phyloP scores from a whole-genome alignment of 2,113 vertebrate genomes.

The Saguinus midas region DNA sequence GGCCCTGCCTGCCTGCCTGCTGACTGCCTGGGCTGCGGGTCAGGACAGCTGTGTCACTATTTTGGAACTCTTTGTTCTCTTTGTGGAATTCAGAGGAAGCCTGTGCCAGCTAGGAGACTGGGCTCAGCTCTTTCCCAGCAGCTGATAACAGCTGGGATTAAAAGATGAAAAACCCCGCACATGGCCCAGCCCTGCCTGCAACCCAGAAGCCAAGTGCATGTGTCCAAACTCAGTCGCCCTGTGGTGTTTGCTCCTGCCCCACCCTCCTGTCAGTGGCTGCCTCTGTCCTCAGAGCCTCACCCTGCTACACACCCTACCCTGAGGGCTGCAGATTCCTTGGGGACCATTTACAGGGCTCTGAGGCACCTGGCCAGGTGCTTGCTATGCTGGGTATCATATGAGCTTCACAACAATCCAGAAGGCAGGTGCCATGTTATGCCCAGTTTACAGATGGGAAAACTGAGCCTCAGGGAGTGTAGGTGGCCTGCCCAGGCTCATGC shows the following conservation, averaged over 20 bases:
- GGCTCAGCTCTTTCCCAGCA: conserved; percentile 30
- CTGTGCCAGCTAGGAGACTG: conserved; percentile 41
- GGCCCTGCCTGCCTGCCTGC: neutral
- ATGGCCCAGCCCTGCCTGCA: neutral
- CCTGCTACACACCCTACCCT: neutral
- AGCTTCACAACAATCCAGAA: neutral
- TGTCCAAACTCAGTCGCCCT: neutral
- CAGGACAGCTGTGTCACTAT: conserved; percentile 45
- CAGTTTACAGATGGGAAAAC: neutral
- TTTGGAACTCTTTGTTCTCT: conserved; percentile 63
- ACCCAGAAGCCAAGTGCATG: neutral
- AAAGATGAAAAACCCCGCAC: conserved; percentile 28
- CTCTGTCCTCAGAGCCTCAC: neutral
- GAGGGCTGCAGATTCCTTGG: neutral
- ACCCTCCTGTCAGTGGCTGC: neutral
- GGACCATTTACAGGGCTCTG: accelerated
- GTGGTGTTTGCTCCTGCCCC: neutral
- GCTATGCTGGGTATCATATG: neutral
- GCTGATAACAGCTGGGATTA: conserved; percentile 60
- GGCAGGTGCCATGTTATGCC: neutral
- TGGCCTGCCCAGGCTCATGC: neutral
- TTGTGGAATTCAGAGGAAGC: conserved; percentile 27
- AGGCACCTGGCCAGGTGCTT: neutral
- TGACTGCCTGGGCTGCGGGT: neutral
- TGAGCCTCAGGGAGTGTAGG: neutral